Conservation (phyloP, 2,797 vertebrate species). For the Eulemur coronatus region DNA sequence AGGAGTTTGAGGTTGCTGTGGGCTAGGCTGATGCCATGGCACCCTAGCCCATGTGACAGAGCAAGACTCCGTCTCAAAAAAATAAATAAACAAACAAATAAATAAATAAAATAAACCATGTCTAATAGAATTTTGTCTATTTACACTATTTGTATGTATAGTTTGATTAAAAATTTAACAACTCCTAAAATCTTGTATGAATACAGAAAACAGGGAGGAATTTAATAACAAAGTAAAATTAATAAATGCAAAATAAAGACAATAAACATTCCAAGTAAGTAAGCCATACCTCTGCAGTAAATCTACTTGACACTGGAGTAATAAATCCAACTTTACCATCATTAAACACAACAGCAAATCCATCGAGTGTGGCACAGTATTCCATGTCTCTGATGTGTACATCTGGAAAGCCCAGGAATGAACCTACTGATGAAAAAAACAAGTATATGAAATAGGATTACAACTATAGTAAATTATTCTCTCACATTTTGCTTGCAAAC, state of each 20-base stretch:
- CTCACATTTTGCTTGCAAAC: conserved; percentile 3
- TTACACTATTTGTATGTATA: background rate
- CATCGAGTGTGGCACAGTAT: conserved; percentile 95
- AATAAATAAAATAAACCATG: too few relatives aligned
- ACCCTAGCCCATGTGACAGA: too few relatives aligned
- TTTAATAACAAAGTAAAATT: conserved; percentile 23
- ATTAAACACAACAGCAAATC: conserved; percentile 97
- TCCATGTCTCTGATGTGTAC: conserved; percentile 94
- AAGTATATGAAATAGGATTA: conserved; percentile 15
- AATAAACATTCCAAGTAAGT: conserved; percentile 29
- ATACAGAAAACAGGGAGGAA: background rate
- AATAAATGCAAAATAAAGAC: conserved; percentile 40
- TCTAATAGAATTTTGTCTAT: background rate
- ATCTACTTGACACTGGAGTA: conserved; percentile 93
- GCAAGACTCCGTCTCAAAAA: too few relatives aligned
- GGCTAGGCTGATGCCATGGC: too few relatives aligned
- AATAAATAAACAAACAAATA: too few relatives aligned
- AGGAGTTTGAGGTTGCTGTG: too few relatives aligned
- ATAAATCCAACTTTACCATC: conserved; percentile 97
- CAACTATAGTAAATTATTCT: background rate
- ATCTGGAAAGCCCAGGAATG: conserved; percentile 94
- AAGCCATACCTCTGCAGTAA: conserved; percentile 92
- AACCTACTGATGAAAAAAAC: conserved; percentile 88
- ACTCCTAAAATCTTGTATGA: conserved; percentile 28
- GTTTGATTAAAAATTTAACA: conserved; percentile 35